Percentiles rank a stretch among this genome's conserved stretches.
Conservation (phyloP, 37 sponge, comb jelly and placozoan species). For the Crambe crambe region DNA sequence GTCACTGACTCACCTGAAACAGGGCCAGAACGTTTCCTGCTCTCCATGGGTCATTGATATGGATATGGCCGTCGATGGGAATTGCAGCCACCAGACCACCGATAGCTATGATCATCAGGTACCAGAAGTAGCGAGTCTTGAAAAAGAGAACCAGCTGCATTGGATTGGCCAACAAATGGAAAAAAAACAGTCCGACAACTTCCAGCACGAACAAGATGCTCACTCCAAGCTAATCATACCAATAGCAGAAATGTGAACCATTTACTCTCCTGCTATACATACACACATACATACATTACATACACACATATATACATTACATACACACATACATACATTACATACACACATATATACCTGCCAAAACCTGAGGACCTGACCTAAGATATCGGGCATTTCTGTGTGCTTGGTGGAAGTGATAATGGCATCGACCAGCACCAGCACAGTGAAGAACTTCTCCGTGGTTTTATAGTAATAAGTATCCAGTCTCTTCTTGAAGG, state of each 20-base stretch:
- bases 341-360: background rate
- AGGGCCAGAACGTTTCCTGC: constrained; percentile 3
- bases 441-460: constrained; percentile 47
- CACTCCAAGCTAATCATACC: constrained; percentile 1
- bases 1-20: constrained; percentile 7
- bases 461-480: constrained; percentile 8
- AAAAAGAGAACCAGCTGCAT: background rate
- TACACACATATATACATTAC: background rate
- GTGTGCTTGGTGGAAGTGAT: constrained; percentile 38
- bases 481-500: background rate
- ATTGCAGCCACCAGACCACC: background rate
- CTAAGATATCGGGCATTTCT: background rate
- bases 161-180: constrained; percentile 6
- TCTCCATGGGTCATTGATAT: background rate
- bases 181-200: constrained; percentile 7
- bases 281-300: background rate
- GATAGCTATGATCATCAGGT: background rate
- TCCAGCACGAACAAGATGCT: constrained; percentile 7
- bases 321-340: background rate
- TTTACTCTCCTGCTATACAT: background rate
- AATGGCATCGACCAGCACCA: constrained; percentile 68
- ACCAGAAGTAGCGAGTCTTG: constrained; percentile 10
- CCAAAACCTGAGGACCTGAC: background rate
- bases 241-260: too few species aligned
- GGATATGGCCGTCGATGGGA: background rate